Conservation (phyloP, 2,113 vertebrate species). For the Micromys minutus region DNA sequence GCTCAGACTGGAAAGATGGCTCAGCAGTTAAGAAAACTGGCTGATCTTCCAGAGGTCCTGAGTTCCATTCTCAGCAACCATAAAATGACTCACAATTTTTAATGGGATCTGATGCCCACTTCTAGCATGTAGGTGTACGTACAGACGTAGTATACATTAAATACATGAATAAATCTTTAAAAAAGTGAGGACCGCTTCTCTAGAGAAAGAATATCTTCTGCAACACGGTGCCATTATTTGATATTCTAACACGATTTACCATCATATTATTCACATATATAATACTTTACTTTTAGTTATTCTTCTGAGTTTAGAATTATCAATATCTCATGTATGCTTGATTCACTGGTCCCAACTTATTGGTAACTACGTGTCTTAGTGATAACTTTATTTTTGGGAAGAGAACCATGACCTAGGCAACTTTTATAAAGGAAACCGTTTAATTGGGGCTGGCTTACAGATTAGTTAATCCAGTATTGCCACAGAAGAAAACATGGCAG, state of each 20-base stretch:
- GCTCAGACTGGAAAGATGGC: background rate
- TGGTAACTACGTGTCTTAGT: background rate
- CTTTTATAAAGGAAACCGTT: background rate
- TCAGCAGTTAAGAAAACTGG: background rate
- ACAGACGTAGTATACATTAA: background rate
- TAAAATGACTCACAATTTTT: background rate
- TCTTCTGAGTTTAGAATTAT: slow-evolving; percentile 30
- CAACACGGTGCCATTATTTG: background rate
- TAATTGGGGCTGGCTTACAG: background rate
- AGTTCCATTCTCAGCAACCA: background rate
- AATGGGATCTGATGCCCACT: background rate
- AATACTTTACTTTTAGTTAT: background rate
- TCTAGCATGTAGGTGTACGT: background rate
- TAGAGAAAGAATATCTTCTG: background rate
- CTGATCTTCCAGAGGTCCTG: background rate
- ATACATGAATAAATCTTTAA: background rate
- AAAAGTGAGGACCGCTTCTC: background rate
- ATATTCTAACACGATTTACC: background rate
- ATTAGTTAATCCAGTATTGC: background rate
- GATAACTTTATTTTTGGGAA: background rate
- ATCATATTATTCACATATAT: background rate
- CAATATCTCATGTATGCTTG: background rate
- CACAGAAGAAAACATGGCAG: background rate
- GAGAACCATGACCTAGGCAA: background rate
- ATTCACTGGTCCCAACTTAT: background rate